Evolutionary conservation across 2,113 vertebrate genomes (phyloP).

Genomic region (Trochalopteron elliotii): DNA sequence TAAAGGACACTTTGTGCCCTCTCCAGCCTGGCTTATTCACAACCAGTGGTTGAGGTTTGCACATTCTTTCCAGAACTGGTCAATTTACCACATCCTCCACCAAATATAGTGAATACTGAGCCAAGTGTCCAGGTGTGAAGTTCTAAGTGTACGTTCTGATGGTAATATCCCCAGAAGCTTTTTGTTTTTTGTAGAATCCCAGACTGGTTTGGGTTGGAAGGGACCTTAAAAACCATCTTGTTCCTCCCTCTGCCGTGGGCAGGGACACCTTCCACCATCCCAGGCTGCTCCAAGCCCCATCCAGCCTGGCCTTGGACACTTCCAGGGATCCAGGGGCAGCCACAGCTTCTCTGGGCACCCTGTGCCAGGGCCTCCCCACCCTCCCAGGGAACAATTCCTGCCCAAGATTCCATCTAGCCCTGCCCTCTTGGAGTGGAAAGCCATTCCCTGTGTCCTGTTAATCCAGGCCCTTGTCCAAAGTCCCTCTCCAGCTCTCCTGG

Average conservation of each 20-base stretch:
- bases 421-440: not conserved
- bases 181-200: not conserved
- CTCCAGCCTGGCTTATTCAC: not conserved
- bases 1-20: not conserved
- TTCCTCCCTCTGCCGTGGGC: not conserved
- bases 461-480: not conserved
- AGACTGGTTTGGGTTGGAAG: not conserved
- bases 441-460: not conserved
- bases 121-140: not conserved
- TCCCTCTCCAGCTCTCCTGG: not conserved
- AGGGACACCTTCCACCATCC: not conserved
- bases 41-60: not conserved
- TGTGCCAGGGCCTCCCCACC: not conserved
- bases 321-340: not conserved
- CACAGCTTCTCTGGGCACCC: not conserved
- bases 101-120: not conserved
- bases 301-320: not conserved
- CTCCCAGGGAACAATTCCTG: not conserved
- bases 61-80: not conserved
- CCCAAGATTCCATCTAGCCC: not conserved
- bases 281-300: not conserved
- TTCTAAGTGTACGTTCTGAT: not conserved
- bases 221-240: accelerated
- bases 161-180: not conserved
- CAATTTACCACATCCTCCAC: not conserved